phyloP scores from a whole-genome alignment of 2,888 invertebrate genomes.

The Scaptomyza reducta region DNA sequence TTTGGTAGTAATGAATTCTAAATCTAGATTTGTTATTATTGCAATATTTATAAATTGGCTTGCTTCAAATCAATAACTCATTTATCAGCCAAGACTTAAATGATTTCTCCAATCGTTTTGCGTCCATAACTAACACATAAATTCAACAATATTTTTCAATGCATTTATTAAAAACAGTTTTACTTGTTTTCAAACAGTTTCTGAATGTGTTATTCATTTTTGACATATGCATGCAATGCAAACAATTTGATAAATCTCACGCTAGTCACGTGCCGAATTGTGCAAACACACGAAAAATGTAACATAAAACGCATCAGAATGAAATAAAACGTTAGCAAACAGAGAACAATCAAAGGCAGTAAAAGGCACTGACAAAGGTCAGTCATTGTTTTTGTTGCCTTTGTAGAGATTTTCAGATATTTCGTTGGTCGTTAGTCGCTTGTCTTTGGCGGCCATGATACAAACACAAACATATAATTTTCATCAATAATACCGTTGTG shows the following conservation, averaged over 20 bases:
- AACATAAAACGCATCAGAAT: slow-evolving; percentile 35
- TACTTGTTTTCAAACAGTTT: slow-evolving; percentile 10
- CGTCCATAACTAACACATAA: neutral
- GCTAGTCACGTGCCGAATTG: slow-evolving; percentile 65
- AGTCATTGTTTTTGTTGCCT: slow-evolving; percentile 52
- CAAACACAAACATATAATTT: slow-evolving; percentile 71
- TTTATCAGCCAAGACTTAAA: neutral
- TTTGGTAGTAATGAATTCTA: neutral
- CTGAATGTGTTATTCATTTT: slow-evolving; percentile 10
- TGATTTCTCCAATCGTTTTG: neutral
- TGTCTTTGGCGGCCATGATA: slow-evolving; percentile 51
- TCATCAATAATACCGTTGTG: slow-evolving; percentile 67
- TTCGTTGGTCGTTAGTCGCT: slow-evolving; percentile 37
- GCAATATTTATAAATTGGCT: no score
- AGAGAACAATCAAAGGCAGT: slow-evolving; percentile 42
- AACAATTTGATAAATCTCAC: slow-evolving; percentile 55
- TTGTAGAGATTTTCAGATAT: neutral
- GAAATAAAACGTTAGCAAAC: slow-evolving; percentile 7
- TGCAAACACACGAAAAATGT: slow-evolving; percentile 53
- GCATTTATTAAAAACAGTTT: slow-evolving; percentile 59
- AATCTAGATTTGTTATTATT: no score
- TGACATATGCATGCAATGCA: slow-evolving; percentile 37
- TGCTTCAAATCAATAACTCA: neutral
- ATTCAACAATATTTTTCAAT: slow-evolving; percentile 37
- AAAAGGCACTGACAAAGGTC: slow-evolving; percentile 49